Base-by-base conservation (phyloP, 2,888 invertebrate genomes). In the Caenorhabditis panamensis region DNA sequence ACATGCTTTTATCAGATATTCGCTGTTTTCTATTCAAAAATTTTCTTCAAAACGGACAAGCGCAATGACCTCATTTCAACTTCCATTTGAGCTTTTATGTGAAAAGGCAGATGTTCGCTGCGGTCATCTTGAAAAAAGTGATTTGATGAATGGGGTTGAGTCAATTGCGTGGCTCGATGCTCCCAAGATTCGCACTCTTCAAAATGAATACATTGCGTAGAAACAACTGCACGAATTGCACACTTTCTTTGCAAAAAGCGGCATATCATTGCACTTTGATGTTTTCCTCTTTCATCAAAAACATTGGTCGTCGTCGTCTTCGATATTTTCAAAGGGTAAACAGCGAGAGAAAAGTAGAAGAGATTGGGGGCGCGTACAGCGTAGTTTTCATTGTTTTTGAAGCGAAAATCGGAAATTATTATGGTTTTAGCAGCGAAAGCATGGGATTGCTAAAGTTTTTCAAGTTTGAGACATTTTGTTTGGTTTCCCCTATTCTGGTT, bases 321-420 rank as follows among this genome's bases (percentile, higher is more conserved):
- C 51, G 51, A 51, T 51, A 51, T 13, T 24, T 51, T 51, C 51
- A 51, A 13, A 24, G 51, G 24, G 51, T 51, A 51, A 51, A 51
- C 51, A 51, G 9, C 51, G 51, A 51, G 24, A 51, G 3, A 16
- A 41, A 51, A 51, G 24, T 24, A n/a, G n/a, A n/a, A 11, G 2
- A 22, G 51, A 51, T 13, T 24, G 24, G 16, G 24, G 51, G n/a
- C n/a, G 24, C 51, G 16, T 51, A 51, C 24, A 24, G 11, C 51
- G 51, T 51, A 51, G 24, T 51, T 51, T 22, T 22, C 24, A 16
- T 41, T 41, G 2, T 41, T 9, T 41, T 41, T 41, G 9, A 3
- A 2, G 13, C 16, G 13, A 41, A 41, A 41, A 41, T 41, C 13
- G 13, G 41, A 31, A 31, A n/a, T n/a, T n/a, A n/a, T n/a, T n/a